Evolutionary conservation across 30 jellyfish, hydroid and myxozoan genomes (phyloP).

Genomic region (Aurelia sp.): DNA sequence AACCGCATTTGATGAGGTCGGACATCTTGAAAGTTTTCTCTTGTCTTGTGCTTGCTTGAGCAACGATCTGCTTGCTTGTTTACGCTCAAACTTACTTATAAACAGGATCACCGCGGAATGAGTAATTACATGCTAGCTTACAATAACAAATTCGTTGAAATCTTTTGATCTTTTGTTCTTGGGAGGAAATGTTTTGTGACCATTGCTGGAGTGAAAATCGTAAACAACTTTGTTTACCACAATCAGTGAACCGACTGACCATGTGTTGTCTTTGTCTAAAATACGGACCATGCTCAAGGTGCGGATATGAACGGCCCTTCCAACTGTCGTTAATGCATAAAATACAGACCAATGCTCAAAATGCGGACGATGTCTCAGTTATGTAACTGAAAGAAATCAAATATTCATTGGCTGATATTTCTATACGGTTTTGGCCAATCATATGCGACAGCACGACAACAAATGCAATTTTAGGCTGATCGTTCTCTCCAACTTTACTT

Average conservation of each 20-base stretch:
- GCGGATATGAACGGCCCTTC: not conserved
- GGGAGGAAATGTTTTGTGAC: constrained; percentile 75
- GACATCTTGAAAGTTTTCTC: constrained; percentile 32
- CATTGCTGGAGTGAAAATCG: constrained; percentile 62
- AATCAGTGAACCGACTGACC: constrained; percentile 17
- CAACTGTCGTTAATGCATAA: too few species aligned
- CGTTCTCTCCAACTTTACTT: too few species aligned
- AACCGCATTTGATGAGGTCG: constrained; percentile 96
- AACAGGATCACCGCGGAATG: constrained; percentile 68
- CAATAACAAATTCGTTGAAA: constrained; percentile 60
- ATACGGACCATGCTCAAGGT: constrained; percentile 44
- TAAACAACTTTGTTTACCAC: constrained; percentile 83
- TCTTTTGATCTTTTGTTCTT: constrained; percentile 71
- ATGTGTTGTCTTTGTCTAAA: constrained; percentile 50
- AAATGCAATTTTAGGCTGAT: too few species aligned
- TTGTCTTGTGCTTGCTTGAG: too few species aligned
- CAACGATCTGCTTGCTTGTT: constrained; percentile 35
- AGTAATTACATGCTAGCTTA: constrained; percentile 55
- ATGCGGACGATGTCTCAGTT: too few species aligned
- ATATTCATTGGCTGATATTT: too few species aligned
- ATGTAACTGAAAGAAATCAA: too few species aligned
- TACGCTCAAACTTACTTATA: constrained; percentile 19
- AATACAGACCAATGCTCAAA: too few species aligned
- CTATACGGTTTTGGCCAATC: too few species aligned
- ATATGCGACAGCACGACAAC: too few species aligned